Conservation (phyloP, 2,113 vertebrate species). For the Albula goreensis region DNA sequence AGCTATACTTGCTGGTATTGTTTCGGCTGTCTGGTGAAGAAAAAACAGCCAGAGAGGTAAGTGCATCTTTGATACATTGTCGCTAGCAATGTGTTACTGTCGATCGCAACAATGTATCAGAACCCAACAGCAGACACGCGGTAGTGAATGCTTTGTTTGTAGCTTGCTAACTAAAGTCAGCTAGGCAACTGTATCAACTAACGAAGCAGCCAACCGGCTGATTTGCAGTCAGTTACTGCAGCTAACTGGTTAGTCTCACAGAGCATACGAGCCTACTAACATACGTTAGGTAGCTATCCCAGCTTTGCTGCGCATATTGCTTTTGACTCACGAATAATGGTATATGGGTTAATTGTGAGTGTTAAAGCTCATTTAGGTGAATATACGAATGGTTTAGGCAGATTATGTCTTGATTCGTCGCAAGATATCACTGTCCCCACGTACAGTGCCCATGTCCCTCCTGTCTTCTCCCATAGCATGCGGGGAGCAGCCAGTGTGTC, state of each 20-base stretch:
- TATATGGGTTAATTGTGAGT: too few relatives aligned
- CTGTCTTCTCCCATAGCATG: constrained; percentile 55
- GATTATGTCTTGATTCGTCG: too few relatives aligned
- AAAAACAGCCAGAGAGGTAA: not conserved
- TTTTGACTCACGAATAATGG: too few relatives aligned
- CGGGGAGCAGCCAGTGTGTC: constrained; percentile 68
- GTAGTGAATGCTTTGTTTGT: not conserved
- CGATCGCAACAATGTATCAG: not conserved
- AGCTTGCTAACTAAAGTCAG: not conserved
- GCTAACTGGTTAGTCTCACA: not conserved
- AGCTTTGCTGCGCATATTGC: not conserved
- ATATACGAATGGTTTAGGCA: too few relatives aligned
- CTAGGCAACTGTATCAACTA: not conserved
- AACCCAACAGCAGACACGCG: not conserved
- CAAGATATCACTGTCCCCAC: too few relatives aligned
- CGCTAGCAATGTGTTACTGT: not conserved
- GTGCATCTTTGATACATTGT: not conserved
- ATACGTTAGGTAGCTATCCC: not conserved
- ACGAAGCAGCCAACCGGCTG: not conserved
- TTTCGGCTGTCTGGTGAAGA: not conserved
- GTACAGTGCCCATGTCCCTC: not conserved
- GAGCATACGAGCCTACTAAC: not conserved
- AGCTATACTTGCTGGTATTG: too few relatives aligned
- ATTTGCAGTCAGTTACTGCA: not conserved
- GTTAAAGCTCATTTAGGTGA: too few relatives aligned